Base-by-base conservation (phyloP, 2,888 invertebrate genomes). In the Epinotia bilunana region DNA sequence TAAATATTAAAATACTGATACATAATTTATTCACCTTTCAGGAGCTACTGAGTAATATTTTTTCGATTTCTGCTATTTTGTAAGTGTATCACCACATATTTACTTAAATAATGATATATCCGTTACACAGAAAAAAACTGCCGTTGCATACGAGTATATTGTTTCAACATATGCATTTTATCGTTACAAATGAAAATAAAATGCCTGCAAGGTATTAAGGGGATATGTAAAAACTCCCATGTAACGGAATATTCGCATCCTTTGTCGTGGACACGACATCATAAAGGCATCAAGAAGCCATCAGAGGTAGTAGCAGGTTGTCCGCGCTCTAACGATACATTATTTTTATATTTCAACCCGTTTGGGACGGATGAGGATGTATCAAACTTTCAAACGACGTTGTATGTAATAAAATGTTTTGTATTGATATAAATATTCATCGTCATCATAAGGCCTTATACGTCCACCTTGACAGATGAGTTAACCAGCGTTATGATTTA, bases 201-300 rank as follows among this genome's bases (percentile, higher is more conserved):
- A 12, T 62, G 20, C 11, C 39, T n/a, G 6, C 18, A 3, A 57
- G 49, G 72, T 55, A 62, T 76, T 72, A 78, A 76, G 77, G 77
- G 79, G 18, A 33, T 28, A 75, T 65, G 62, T 28, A 39, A 69
- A 79, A 83, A 83, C 84, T 43, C 43, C 6, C 60, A 55, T 82
- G 80, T 82, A 76, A 80, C 80, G 83, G 82, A 88, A 88, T 86
- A 87, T 88, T 86, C 86, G 83, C 84, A 83, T 84, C 83, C 84
- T 84, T 83, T 82, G 84, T 84, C 84, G 83, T 85, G 88, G 87
- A 87, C 90, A 87, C 83, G 87, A 90, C 90, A 92, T 92, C 92
- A 92, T 92, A 92, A 92, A 91, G 83, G 85, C 92, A 92, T 92
- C 92, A 92, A 92, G 91, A 92, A 92, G 80, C 90, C 92, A 92